Conservation (phyloP, 2,113 vertebrate genomes). For the Zingel zingel region DNA sequence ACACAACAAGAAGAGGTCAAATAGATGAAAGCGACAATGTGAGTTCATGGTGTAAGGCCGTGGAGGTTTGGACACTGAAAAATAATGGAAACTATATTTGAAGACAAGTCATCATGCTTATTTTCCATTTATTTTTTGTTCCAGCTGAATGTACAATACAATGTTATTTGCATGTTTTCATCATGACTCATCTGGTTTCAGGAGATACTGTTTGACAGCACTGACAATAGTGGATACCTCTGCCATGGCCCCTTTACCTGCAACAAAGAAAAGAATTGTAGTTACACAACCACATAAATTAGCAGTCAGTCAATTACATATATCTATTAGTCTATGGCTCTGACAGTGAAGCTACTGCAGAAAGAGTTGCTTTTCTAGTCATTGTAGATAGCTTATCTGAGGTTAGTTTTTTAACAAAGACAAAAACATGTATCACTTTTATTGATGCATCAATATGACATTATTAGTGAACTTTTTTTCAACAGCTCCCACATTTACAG, state of each 20-base stretch:
- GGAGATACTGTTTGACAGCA: slow-evolving; percentile 80
- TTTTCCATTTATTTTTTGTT: neutral
- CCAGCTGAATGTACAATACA: neutral
- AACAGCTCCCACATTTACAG: neutral
- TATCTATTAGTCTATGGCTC: neutral
- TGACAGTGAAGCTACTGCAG: neutral
- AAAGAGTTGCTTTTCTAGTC: neutral
- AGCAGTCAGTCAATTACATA: neutral
- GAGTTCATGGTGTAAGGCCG: slow-evolving; percentile 14
- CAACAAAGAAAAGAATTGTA: slow-evolving; percentile 29
- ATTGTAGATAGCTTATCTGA: too few species aligned
- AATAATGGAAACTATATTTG: neutral
- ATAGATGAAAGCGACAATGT: neutral
- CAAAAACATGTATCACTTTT: neutral
- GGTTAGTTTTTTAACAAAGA: neutral
- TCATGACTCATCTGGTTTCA: slow-evolving; percentile 51
- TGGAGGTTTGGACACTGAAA: neutral
- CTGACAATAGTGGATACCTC: slow-evolving; percentile 90
- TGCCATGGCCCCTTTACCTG: slow-evolving; percentile 96
- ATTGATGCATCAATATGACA: too few species aligned
- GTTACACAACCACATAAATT: neutral
- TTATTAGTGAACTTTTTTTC: too few species aligned
- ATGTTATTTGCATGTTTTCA: slow-evolving; percentile 20
- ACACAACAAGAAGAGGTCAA: neutral
- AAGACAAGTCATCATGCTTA: neutral